These are phyloP conservation scores for Euzophera pinguis DNA, from an alignment of 2,888 invertebrate species.

Conservation along the genomic window DNA sequence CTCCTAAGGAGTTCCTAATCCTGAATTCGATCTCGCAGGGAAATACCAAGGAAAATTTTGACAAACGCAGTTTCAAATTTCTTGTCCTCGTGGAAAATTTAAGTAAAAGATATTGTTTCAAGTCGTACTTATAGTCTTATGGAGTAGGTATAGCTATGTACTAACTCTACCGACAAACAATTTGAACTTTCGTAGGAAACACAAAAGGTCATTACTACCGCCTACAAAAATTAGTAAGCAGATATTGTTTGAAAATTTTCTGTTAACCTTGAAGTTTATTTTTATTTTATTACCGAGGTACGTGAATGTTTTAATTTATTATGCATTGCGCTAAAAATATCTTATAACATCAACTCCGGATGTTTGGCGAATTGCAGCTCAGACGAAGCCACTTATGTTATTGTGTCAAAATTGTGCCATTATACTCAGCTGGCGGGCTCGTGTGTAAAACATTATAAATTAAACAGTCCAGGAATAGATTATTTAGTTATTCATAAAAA, in stretches of 20 bases:
- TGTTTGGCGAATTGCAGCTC: slow-evolving; percentile 10
- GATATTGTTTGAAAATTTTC: background rate
- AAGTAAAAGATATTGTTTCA: too few relatives aligned
- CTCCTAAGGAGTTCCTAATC: too few relatives aligned
- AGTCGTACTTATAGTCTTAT: too few relatives aligned
- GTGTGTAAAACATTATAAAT: background rate
- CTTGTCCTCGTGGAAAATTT: too few relatives aligned
- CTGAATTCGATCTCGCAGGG: too few relatives aligned
- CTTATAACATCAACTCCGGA: slow-evolving; percentile 1
- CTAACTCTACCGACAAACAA: too few relatives aligned
- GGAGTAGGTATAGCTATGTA: too few relatives aligned
- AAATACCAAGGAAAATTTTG: too few relatives aligned
- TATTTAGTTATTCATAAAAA: background rate
- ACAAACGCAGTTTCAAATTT: too few relatives aligned
- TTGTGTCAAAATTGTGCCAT: slow-evolving; percentile 11
- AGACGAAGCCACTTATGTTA: slow-evolving; percentile 11
- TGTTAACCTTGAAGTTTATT: background rate
- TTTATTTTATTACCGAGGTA: background rate
- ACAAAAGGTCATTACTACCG: background rate
- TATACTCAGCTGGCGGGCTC: background rate
- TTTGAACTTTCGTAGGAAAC: too few relatives aligned
- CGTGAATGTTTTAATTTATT: slow-evolving; percentile 2
- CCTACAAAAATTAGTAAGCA: background rate
- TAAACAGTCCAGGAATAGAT: background rate
- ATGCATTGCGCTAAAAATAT: background rate